Evolutionary conservation across 2,888 invertebrate genomes (phyloP), one percentile per base, ranked within the genome.

Genomic region (Calameuta idolon): DNA sequence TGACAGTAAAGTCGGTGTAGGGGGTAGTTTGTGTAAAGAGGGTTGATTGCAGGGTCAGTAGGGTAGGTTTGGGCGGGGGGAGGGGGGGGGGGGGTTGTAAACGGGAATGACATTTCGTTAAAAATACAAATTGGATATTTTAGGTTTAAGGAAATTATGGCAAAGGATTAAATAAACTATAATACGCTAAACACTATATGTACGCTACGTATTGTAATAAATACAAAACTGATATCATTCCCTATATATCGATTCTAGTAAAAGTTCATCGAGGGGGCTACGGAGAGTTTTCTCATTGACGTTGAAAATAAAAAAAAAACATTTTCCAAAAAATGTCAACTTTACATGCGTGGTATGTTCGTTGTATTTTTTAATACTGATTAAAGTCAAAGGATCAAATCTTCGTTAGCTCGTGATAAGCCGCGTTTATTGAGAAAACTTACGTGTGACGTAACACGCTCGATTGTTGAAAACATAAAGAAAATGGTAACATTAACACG

Each of bases 401-500:
- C 2, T 55, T 9, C 23, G 55, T 55, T 9, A 55, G 55, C 23
- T 2, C 55, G 23, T 23, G 5, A 23, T 55, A 55, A 55, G 55
- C 55, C 2, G 55, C 55, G 9, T 23, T 55, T 55, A 2, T 9
- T 55, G 55, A 55, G 23, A 55, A 55, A 23, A 23, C 23, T 55
- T 55, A 23, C 5, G 23, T 55, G 55, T 55, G 55, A 55, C 55
- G 55, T 55, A 55, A 55, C 55, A 55, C 55, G 23, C 55, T 55
- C 55, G 23, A 55, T 55, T 55, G 23, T 55, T 55, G 55, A 40
- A 34, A 74, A 35, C 33, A 75, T 12, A 73, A 69, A 68, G 69
- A 23, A 73, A 74, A 69, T 68, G 35, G 68, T 37, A 37, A 37
- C 37, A 37, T 69, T 68, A 79, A 79, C 76, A 74, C 74, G 79